These are phyloP conservation scores for Cyprinodon variegatus DNA, from an alignment of 2,113 vertebrate species.

Conservation along the genomic window DNA sequence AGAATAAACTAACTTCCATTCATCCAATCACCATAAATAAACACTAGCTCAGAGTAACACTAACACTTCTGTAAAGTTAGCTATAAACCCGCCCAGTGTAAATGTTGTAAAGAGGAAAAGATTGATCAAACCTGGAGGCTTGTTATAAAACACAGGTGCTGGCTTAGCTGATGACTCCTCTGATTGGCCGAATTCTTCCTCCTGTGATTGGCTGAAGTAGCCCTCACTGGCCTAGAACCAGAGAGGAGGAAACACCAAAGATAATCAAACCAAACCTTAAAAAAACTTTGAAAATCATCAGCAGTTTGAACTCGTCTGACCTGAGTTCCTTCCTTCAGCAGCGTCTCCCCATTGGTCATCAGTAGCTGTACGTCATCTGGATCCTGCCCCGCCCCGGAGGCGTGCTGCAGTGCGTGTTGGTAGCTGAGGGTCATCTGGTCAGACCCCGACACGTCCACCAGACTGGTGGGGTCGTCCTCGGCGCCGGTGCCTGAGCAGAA, in stretches of 20 bases:
- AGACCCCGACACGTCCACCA: slow-evolving; percentile 78
- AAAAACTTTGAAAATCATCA: background rate
- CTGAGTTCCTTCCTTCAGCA: slow-evolving; percentile 91
- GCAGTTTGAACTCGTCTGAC: slow-evolving; percentile 62
- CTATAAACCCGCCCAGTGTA: background rate
- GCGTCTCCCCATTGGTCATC: slow-evolving; percentile 93
- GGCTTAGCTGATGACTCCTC: slow-evolving; percentile 91
- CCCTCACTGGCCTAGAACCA: slow-evolving; percentile 89
- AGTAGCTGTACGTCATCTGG: slow-evolving; percentile 83
- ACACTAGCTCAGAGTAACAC: no score
- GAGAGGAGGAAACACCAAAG: background rate
- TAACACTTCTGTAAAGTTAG: no score
- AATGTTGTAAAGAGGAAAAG: background rate
- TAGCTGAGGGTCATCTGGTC: slow-evolving; percentile 85
- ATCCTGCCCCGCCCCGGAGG: slow-evolving; percentile 65
- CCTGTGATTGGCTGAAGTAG: slow-evolving; percentile 97
- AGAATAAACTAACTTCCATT: background rate
- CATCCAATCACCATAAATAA: no score
- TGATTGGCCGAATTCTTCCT: slow-evolving; percentile 90
- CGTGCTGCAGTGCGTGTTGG: slow-evolving; percentile 87
- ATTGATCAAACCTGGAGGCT: slow-evolving; percentile 88
- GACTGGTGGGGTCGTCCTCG: slow-evolving; percentile 80
- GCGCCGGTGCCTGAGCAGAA: slow-evolving; percentile 79
- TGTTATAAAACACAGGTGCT: slow-evolving; percentile 91
- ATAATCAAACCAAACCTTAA: background rate